Evolutionary conservation across 2,888 invertebrate genomes (phyloP), one percentile per base, ranked within the genome.

Genomic region (Rugalucina vietnamica): DNA sequence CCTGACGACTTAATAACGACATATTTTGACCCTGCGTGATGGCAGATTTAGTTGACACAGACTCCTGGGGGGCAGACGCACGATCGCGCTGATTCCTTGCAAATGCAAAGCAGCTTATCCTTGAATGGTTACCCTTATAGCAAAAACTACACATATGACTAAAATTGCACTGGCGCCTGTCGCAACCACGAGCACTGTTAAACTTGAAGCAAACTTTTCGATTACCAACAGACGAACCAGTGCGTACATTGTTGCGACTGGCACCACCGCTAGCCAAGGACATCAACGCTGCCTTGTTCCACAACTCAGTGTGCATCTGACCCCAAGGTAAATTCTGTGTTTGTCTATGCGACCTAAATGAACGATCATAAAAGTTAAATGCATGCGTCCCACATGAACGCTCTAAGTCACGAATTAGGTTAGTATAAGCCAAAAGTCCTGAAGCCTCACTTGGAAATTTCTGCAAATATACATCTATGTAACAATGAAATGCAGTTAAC

Each of bases 401-500:
- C 21, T 70, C 70, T 21, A 70, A 21, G 21, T 70, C 70, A 12
- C 70, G 70, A 36, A 70, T 24, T 10, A 70, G 36, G 29, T 21
- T 70, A 5, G 37, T 12, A 24, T 70, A 34, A 36, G 70, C 39
- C n/a, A 70, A 24, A 12, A 70, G 21, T 18, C 70, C 70, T 3
- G 4, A 70, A n/a, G 39, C 39, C 21, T 70, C 70, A 70, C n/a
- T 24, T 12, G 69, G 69, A 24, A 34, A 69, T 14, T 36, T 32
- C 29, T 69, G 69, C 4, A 69, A 3, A 69, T 34, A 70, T 4
- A 34, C 70, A 36, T 70, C 70, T 37, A 70, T 70, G 36, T 70
- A 70, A 70, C n/a, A 36, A 70, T 70, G 70, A 39, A 70, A 70
- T 4, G 70, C 39, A 70, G 70, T 36, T 4, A 36, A 21, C 70